A percentile compares a stretch with the other conserved stretches of the same genome.
Evolutionary conservation across 2,888 invertebrate species (phyloP).

Genomic region (Lypha dubia): DNA sequence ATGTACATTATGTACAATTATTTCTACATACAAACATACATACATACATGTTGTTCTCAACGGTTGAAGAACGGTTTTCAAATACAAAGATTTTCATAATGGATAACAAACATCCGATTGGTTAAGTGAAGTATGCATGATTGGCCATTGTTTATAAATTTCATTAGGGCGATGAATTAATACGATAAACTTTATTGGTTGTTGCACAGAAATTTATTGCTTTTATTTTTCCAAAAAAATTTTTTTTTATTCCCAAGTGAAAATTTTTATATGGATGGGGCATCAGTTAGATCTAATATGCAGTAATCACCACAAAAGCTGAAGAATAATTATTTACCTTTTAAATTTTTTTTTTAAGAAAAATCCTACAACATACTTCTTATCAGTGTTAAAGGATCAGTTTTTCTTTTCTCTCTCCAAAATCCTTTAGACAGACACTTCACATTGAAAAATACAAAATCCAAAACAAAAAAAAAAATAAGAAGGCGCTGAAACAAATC

Average conservation of each 20-base stretch:
- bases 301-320: slow-evolving; percentile 5
- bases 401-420: slow-evolving; percentile 5
- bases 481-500: slow-evolving; percentile 70
- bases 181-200: slow-evolving; percentile 48
- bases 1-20: no score
- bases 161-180: slow-evolving; percentile 54
- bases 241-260: slow-evolving; percentile 10
- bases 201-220: slow-evolving; percentile 26
- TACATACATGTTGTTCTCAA: slow-evolving; percentile 19
- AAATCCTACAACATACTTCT: slow-evolving; percentile 1
- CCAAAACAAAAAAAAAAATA: not conserved
- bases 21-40: no score
- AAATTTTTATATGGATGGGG: slow-evolving; percentile 19
- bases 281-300: slow-evolving; percentile 38
- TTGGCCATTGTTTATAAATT: slow-evolving; percentile 44
- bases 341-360: not conserved
- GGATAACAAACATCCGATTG: slow-evolving; percentile 62
- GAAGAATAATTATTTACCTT: not conserved
- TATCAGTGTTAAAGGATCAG: slow-evolving; percentile 66
- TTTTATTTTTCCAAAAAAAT: slow-evolving; percentile 16
- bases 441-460: not conserved
- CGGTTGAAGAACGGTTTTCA: slow-evolving; percentile 50
- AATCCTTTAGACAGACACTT: slow-evolving; percentile 45
- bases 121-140: slow-evolving; percentile 35
- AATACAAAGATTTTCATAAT: slow-evolving; percentile 59